phyloP scores from a whole-genome alignment of 2,888 invertebrate genomes.

The Schizotus pectinicornis region DNA sequence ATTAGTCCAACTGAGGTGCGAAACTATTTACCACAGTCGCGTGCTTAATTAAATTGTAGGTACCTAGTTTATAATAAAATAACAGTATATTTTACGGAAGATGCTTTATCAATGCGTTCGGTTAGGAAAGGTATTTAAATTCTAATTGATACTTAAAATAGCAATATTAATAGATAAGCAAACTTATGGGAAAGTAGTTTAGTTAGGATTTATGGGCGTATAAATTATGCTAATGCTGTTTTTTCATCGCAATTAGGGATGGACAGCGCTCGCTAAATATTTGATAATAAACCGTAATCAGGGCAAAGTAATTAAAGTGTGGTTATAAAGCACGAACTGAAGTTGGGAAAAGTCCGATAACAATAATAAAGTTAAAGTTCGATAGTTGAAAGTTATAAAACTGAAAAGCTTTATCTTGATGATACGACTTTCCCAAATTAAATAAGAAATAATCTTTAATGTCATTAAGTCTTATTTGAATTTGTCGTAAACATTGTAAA shows the following conservation, averaged over 20 bases:
- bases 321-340: slow-evolving; percentile 1
- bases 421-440: slow-evolving; percentile 2
- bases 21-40: too few relatives aligned
- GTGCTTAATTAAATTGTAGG: too few relatives aligned
- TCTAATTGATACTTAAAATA: too few relatives aligned
- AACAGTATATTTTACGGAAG: too few relatives aligned
- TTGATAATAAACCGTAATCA: slow-evolving; percentile 7
- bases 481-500: too few relatives aligned
- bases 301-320: slow-evolving; percentile 8
- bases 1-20: too few relatives aligned
- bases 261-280: background rate
- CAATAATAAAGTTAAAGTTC: slow-evolving; percentile 10
- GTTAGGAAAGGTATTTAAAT: too few relatives aligned
- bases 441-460: slow-evolving; percentile 3
- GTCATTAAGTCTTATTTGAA: background rate
- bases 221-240: too few relatives aligned
- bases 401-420: slow-evolving; percentile 12
- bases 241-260: too few relatives aligned
- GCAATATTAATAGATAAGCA: background rate
- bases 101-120: too few relatives aligned
- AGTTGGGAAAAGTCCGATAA: slow-evolving; percentile 3
- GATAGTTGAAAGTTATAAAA: slow-evolving; percentile 21
- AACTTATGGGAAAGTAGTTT: background rate
- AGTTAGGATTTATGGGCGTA: too few relatives aligned
- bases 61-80: too few relatives aligned